Evolutionary conservation across 2,113 vertebrate genomes (phyloP), one percentile per base, ranked within the genome.

Genomic region (Nothobranchius furzeri): DNA sequence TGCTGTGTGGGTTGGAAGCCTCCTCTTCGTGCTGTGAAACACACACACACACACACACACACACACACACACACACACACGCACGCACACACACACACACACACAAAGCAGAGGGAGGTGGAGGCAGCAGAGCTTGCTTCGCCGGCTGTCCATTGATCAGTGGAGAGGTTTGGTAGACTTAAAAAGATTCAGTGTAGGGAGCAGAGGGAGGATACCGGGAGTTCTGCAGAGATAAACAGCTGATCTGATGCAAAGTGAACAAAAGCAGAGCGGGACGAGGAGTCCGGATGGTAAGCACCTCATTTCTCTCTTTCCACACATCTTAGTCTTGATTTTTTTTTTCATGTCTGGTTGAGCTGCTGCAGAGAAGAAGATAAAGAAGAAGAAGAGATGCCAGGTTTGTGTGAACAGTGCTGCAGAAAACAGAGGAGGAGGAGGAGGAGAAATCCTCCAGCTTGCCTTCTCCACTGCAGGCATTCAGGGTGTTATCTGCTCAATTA

Each of bases 1-100:
- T 82, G 83, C 36, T 87, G 87, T 89, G 91, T 90, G 88, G 88
- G 88, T 79, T 90, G 88, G 75, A 87, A 88, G 86, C 85, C 83
- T 87, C 85, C 75, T 84, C 86, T 84, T 71, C 68, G 75, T 75
- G 2, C 78, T 67, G 70, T 60, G 35, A 75, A 78, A 70, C 67
- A 42, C 67, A 70, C 70, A 75, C 78, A 78, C 63, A 60, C 61
- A 60, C 68, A 43, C 69, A 64, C 64, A 71, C 79, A 56, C 73
- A 30, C 30, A 30, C 30, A 30, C 30, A 30, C 30, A 30, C 30
- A 30, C 30, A 30, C 30, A 30, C 30, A 30, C 30, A 30, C 30
- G 2, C 30, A 30, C 30, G 2, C 30, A 30, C 30, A 30, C 30
- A 30, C 30, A 30, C 30, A 61, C 60, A 60, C 75, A 64, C 53